phyloP scores from a whole-genome alignment of 2,888 invertebrate genomes.

The Cactoblastis cactorum region DNA sequence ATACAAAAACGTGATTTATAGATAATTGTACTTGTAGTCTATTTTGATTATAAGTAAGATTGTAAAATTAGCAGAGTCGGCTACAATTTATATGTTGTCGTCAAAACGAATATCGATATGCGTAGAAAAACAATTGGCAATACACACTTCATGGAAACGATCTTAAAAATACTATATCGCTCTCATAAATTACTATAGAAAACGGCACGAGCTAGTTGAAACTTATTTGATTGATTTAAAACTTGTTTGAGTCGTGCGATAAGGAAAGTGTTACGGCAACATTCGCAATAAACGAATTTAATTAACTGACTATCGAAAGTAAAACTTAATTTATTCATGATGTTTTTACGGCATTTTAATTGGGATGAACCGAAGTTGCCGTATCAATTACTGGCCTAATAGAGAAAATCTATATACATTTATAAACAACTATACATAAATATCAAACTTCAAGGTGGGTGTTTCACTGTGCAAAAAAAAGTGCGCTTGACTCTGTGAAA shows the following conservation, averaged over 20 bases:
- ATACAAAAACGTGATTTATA: no score
- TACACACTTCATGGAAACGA: no score
- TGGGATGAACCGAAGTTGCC: not conserved
- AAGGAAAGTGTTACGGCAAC: conserved; percentile 9
- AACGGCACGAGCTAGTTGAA: not conserved
- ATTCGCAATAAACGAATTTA: conserved; percentile 7
- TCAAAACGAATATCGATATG: no score
- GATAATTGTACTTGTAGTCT: no score
- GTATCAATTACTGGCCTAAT: not conserved
- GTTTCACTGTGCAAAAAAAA: not conserved
- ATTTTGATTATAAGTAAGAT: no score
- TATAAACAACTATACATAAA: no score
- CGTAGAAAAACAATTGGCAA: no score
- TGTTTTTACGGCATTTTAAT: conserved; percentile 1
- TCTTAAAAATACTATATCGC: no score
- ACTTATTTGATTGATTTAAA: conserved; percentile 5
- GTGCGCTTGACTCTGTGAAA: not conserved
- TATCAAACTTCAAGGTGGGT: not conserved
- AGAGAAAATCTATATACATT: not conserved
- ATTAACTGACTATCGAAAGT: conserved; percentile 7
- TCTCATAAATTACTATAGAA: not conserved
- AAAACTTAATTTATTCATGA: conserved; percentile 5
- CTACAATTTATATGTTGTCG: no score
- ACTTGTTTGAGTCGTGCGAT: not conserved
- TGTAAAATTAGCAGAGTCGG: no score